A percentile compares a stretch with the other conserved stretches of the same genome.
Evolutionary conservation across 2,113 vertebrate species (phyloP).

Genomic region (Cyanocitta stelleri): DNA sequence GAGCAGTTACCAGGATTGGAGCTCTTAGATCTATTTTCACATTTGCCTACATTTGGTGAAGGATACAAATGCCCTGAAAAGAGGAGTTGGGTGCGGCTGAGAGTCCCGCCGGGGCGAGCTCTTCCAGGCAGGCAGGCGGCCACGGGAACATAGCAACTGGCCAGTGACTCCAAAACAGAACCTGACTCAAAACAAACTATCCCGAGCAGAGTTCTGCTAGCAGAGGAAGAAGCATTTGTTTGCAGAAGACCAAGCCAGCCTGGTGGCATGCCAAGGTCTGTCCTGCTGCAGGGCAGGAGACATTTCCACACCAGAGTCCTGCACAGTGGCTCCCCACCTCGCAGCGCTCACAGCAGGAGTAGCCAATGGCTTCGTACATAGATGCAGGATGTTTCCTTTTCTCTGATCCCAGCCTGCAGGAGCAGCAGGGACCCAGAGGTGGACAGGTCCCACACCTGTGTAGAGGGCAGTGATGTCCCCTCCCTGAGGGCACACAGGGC

Average conservation of each 20-base stretch:
- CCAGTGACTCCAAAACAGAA: constrained; percentile 12
- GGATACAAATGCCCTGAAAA: background rate
- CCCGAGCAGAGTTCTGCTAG: background rate
- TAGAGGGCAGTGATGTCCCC: rapidly evolving
- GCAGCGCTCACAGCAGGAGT: rapidly evolving
- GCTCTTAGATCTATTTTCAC: background rate
- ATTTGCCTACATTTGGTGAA: background rate
- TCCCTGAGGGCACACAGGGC: background rate
- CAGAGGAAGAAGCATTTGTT: background rate
- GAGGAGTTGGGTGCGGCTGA: background rate
- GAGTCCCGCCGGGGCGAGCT: background rate
- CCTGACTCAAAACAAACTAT: background rate
- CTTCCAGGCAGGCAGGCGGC: background rate
- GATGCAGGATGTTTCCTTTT: background rate
- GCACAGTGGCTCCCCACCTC: background rate
- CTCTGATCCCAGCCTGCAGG: background rate
- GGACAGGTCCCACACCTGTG: background rate
- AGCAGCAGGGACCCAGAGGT: background rate
- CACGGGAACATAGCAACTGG: constrained; percentile 32
- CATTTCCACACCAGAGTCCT: background rate
- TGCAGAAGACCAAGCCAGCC: background rate
- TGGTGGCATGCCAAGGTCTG: rapidly evolving
- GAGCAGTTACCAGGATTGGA: background rate
- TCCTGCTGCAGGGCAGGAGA: background rate
- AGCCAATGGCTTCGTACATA: rapidly evolving